These are phyloP conservation scores for Limonius californicus DNA, from an alignment of 1,140 invertebrate genomes.

Conservation along the genomic window DNA sequence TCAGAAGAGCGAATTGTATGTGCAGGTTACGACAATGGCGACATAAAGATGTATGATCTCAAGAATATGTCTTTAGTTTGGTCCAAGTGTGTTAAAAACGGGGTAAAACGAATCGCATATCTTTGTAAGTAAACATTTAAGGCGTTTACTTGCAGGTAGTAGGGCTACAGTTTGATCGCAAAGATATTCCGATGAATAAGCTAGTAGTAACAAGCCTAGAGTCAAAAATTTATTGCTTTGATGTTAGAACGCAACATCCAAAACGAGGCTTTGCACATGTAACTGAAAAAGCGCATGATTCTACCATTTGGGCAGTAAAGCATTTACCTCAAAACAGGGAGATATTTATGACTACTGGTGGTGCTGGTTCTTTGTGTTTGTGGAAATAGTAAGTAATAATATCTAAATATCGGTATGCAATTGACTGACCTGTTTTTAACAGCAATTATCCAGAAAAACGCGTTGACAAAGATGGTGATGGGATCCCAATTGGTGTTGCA, in stretches of 20 bases:
- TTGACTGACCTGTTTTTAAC: constrained; percentile 22
- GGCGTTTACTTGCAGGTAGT: constrained; percentile 62
- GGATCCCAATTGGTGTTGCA: constrained; percentile 65
- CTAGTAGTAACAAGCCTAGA: constrained; percentile 89
- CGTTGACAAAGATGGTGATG: constrained; percentile 63
- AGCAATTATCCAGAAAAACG: constrained; percentile 82
- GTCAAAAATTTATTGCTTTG: constrained; percentile 86
- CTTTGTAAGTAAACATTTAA: neutral
- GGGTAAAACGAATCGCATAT: constrained; percentile 52
- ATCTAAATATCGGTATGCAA: constrained; percentile 3
- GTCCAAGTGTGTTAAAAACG: constrained; percentile 93
- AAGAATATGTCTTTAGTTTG: constrained; percentile 77
- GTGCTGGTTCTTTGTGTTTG: constrained; percentile 78
- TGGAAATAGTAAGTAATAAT: constrained; percentile 84
- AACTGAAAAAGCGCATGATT: constrained; percentile 65
- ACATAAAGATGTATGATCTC: constrained; percentile 94
- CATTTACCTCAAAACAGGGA: constrained; percentile 94
- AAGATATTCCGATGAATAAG: constrained; percentile 95
- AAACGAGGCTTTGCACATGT: constrained; percentile 81
- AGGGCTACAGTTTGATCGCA: constrained; percentile 86
- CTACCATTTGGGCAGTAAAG: constrained; percentile 82
- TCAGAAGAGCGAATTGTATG: constrained; percentile 78
- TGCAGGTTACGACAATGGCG: constrained; percentile 95
- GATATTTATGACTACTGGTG: constrained; percentile 87
- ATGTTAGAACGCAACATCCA: constrained; percentile 82